Evolutionary conservation across 2,888 invertebrate species (phyloP).

Genomic region (Thecophora atra): DNA sequence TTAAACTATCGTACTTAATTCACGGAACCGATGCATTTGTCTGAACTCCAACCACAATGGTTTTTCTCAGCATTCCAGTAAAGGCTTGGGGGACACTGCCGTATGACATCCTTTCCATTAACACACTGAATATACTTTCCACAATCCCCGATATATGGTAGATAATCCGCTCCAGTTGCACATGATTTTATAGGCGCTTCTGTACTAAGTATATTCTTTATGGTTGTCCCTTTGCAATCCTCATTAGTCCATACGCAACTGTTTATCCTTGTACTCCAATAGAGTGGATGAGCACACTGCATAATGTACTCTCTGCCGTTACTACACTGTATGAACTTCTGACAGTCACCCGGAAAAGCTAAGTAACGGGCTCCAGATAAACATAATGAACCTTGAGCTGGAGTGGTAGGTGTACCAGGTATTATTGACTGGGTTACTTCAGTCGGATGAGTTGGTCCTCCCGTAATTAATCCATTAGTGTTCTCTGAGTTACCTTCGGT

Average conservation of each 20-base stretch:
- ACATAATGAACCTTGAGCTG: neutral
- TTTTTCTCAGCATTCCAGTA: slow-evolving; percentile 42
- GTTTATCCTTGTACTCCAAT: slow-evolving; percentile 48
- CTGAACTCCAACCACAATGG: slow-evolving; percentile 47
- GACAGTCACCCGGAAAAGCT: slow-evolving; percentile 56
- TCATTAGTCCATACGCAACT: slow-evolving; percentile 18
- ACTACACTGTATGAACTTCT: slow-evolving; percentile 56
- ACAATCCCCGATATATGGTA: slow-evolving; percentile 42
- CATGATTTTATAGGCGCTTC: slow-evolving; percentile 9
- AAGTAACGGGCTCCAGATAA: slow-evolving; percentile 42
- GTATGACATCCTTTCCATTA: slow-evolving; percentile 37
- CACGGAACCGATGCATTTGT: slow-evolving; percentile 18
- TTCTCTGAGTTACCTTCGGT: neutral
- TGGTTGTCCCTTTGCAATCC: slow-evolving; percentile 5
- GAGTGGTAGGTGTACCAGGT: neutral
- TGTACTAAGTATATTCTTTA: neutral
- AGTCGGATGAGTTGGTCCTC: neutral
- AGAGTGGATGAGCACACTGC: slow-evolving; percentile 50
- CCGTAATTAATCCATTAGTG: neutral
- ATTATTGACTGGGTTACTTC: neutral
- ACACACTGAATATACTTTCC: slow-evolving; percentile 44
- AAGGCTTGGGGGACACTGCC: slow-evolving; percentile 42
- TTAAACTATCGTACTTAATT: neutral
- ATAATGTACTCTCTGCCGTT: slow-evolving; percentile 48
- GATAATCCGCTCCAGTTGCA: slow-evolving; percentile 20